A percentile compares a stretch with the other conserved stretches of the same genome.
Conservation (phyloP, 2,113 vertebrate species). For the Gnathonemus longibarbis region DNA sequence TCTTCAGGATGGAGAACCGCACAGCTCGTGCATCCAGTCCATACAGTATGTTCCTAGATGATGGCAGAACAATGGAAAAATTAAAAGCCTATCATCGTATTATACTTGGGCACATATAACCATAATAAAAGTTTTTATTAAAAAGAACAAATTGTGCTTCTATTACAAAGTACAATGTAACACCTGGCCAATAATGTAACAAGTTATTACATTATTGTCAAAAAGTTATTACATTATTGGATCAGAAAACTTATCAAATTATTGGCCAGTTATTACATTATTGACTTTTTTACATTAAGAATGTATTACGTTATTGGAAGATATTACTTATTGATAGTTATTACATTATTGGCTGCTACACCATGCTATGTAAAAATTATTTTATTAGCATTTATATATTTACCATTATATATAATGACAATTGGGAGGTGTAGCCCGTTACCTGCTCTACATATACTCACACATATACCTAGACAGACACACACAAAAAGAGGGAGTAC, state of each 20-base stretch:
- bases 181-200: not conserved
- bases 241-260: not conserved
- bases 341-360: not conserved
- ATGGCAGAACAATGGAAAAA: conserved; percentile 39
- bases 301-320: not conserved
- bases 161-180: not conserved
- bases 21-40: conserved; percentile 65
- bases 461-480: not conserved
- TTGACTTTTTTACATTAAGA: not conserved
- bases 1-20: conserved; percentile 73
- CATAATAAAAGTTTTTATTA: not conserved
- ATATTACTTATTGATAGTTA: not conserved
- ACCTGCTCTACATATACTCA: not conserved
- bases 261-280: not conserved
- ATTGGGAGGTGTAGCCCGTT: not conserved
- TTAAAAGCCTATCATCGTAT: not conserved
- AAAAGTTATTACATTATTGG: not conserved
- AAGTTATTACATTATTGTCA: not conserved
- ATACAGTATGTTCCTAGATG: conserved; percentile 81
- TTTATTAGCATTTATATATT: not conserved
- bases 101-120: not conserved
- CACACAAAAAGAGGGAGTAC: conserved; percentile 21
- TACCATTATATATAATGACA: not conserved
- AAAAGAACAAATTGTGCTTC: not conserved
- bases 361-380: not conserved